Percentiles rank a stretch among this genome's conserved stretches.
phyloP scores from a whole-genome alignment of 2,888 invertebrate genomes.

The Masnerella sp. region DNA sequence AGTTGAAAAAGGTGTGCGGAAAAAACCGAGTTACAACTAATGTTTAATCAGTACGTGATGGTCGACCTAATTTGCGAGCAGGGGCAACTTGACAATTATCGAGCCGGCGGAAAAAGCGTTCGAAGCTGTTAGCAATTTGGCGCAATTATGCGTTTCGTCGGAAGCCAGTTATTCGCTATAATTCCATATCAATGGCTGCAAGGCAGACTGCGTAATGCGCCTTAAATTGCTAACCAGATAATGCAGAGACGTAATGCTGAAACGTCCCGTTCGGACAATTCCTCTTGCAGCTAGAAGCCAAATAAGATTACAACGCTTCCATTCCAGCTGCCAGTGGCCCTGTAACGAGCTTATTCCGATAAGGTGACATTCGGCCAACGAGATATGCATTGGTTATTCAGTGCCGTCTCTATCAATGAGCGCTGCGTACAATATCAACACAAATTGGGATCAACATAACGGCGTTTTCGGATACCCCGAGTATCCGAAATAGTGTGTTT shows the following conservation, averaged over 20 bases:
- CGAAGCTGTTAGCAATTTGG: slow-evolving; percentile 1
- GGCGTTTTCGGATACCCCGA: slow-evolving; percentile 13
- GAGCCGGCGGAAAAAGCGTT: slow-evolving; percentile 13
- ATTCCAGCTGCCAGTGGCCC: slow-evolving; percentile 53
- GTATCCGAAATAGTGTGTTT: slow-evolving; percentile 30
- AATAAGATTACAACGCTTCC: slow-evolving; percentile 60
- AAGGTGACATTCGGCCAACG: slow-evolving; percentile 37
- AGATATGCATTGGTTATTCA: slow-evolving; percentile 48
- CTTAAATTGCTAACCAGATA: slow-evolving; percentile 51
- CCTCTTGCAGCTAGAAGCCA: slow-evolving; percentile 52
- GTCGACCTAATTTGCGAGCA: too few relatives aligned
- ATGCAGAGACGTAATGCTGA: slow-evolving; percentile 45
- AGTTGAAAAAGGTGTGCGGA: too few relatives aligned
- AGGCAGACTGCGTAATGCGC: slow-evolving; percentile 23
- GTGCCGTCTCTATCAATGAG: slow-evolving; percentile 35
- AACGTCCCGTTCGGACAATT: slow-evolving; percentile 52
- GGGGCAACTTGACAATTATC: slow-evolving; percentile 13
- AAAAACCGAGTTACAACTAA: too few relatives aligned
- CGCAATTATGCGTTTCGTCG: slow-evolving; percentile 26
- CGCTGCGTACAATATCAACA: slow-evolving; percentile 17
- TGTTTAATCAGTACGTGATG: too few relatives aligned
- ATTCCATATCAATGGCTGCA: slow-evolving; percentile 36
- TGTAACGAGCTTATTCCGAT: slow-evolving; percentile 53
- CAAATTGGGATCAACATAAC: slow-evolving; percentile 25
- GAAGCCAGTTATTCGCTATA: slow-evolving; percentile 22